Evolutionary conservation across 2,113 vertebrate genomes (phyloP), one percentile per base, ranked within the genome.

Genomic region (Eulemur rufifrons): DNA sequence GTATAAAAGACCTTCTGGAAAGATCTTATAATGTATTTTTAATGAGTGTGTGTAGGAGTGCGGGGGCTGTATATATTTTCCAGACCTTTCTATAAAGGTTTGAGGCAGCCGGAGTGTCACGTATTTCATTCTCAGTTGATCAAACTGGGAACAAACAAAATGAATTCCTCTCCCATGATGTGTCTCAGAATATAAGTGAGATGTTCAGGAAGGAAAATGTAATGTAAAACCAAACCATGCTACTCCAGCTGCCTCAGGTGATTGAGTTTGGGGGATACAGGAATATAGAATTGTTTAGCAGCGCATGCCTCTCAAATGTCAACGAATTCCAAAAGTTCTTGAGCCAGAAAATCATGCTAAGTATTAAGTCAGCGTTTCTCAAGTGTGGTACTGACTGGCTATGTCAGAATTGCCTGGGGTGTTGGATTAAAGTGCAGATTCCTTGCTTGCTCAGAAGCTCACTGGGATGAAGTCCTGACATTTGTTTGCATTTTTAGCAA

Each of bases 401-500:
- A n/a, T n/a, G 78, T 71, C 69, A 61, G 39, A n/a, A 77, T 11
- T 54, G n/a, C 21, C 42, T 56, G 10, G 13, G 14, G 45, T 59
- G n/a, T 32, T 63, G 61, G 13, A 39, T 78, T 89, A 66, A 85
- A 50, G 61, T 76, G 14, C 5, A 45, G 34, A 86, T 83, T 96
- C 6, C 13, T 34, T 87, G 17, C 29, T 90, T 45, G 92, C 21
- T 92, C 12, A 25, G 47, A 42, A 76, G 21, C 27, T 69, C 34
- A 34, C 18, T 92, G 85, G 64, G 56, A 71, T 64, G 32, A 89
- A 11, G 23, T 61, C 25, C 29, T 66, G 42, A 7, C 71, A 90
- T 78, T 61, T 94, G 80, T 78, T 61, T 92, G 80, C 64, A 68
- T 82, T 95, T 92, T 74, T 66, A 66, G 18, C 27, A 78, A 90